A percentile compares a stretch with the other conserved stretches of the same genome.
Conservation (phyloP, 2,797 vertebrate genomes). For the Mormyrops boulengeri region DNA sequence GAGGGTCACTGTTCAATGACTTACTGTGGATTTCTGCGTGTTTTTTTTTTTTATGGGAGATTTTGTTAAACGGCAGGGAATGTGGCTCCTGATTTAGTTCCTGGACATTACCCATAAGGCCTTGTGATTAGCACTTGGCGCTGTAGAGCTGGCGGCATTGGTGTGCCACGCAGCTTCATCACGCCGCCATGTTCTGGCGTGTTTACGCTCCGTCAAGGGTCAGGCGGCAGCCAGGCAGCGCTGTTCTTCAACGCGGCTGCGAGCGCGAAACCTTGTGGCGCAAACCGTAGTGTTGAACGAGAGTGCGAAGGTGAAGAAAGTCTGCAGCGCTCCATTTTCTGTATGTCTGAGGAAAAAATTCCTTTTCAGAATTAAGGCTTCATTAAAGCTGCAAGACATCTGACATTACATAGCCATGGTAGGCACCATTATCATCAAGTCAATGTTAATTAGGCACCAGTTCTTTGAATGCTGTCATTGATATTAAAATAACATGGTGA, state of each 20-base stretch:
- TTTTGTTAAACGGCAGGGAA: neutral
- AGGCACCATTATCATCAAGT: neutral
- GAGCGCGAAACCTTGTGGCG: neutral
- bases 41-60: neutral
- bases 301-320: neutral
- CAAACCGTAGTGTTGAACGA: neutral
- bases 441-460: neutral
- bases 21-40: neutral
- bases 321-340: neutral
- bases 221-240: neutral
- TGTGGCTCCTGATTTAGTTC: neutral
- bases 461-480: neutral
- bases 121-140: neutral
- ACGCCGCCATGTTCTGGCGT: too few species aligned
- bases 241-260: neutral
- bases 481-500: neutral
- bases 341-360: neutral
- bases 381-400: neutral
- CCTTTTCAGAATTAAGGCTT: neutral
- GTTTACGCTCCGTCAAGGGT: neutral
- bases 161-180: neutral
- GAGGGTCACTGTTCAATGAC: neutral
- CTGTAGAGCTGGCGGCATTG: neutral
- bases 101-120: neutral
- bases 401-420: neutral